Conservation (phyloP, 2,113 vertebrate species). For the Eonycteris spelaea region DNA sequence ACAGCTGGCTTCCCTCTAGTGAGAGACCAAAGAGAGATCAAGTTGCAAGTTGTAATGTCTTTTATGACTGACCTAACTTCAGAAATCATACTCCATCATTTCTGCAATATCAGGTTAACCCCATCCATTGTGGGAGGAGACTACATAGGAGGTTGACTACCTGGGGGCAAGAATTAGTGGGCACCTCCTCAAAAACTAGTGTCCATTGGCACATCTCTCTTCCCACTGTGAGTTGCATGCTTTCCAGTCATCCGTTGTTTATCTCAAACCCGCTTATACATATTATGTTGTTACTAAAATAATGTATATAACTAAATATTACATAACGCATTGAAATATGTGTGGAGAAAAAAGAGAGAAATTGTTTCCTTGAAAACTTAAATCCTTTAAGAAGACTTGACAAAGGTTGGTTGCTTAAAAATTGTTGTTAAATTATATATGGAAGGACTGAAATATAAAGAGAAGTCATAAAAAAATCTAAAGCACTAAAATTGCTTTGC, state of each 20-base stretch:
- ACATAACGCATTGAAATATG: background rate
- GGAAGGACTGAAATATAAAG: conserved; percentile 20
- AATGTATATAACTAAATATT: background rate
- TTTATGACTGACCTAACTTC: background rate
- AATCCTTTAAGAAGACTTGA: background rate
- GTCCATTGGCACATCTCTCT: no score
- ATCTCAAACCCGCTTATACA: background rate
- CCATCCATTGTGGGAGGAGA: no score
- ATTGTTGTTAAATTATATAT: background rate
- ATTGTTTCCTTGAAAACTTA: background rate
- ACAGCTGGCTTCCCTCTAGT: background rate
- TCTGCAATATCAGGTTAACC: fast-evolving
- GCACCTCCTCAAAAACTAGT: background rate
- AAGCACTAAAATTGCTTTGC: background rate
- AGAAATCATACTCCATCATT: background rate
- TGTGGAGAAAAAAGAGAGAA: background rate
- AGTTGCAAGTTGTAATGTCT: background rate
- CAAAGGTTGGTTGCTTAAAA: background rate
- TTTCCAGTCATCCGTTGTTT: background rate
- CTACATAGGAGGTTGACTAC: background rate
- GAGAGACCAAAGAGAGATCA: background rate
- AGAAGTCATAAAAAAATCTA: conserved; percentile 4
- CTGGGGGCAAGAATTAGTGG: background rate
- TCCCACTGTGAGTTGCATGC: background rate
- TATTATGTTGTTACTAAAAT: background rate